Conservation (phyloP, 2,888 invertebrate genomes). For the Argyresthia albistria region DNA sequence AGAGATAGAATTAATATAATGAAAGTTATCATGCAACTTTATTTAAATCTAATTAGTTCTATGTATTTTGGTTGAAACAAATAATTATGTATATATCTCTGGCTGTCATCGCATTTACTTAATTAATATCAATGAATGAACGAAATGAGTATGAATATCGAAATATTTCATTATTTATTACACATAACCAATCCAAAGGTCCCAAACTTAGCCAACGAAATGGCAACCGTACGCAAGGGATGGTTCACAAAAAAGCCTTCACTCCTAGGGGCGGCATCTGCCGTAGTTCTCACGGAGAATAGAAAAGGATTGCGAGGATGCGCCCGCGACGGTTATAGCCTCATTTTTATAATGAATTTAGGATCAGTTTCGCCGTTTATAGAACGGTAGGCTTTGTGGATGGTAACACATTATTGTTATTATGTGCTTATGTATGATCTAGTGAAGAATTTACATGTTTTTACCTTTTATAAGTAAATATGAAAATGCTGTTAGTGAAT, state of each 20-base stretch:
- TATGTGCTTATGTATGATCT: too few relatives aligned
- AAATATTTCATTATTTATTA: too few relatives aligned
- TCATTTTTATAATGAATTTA: neutral
- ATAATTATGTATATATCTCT: too few relatives aligned
- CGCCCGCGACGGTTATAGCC: constrained; percentile 10
- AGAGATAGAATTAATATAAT: too few relatives aligned
- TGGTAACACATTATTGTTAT: neutral
- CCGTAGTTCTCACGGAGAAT: constrained; percentile 50
- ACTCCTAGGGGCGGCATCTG: constrained; percentile 48
- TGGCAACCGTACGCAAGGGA: constrained; percentile 22
- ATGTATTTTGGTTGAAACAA: too few relatives aligned
- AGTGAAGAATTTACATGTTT: too few relatives aligned
- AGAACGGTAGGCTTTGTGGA: neutral
- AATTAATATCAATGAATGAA: neutral
- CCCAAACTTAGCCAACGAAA: constrained; percentile 4
- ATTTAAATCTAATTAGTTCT: too few relatives aligned
- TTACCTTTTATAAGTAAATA: too few relatives aligned
- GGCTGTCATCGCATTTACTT: neutral
- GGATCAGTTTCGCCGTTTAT: neutral
- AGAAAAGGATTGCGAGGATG: constrained; percentile 50
- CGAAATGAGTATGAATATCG: neutral
- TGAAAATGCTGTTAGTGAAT: too few relatives aligned
- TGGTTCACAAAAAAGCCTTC: constrained; percentile 45
- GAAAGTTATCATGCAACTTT: too few relatives aligned
- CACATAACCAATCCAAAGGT: neutral